These are phyloP conservation scores for Ptiloglossa arizonensis DNA, from an alignment of 1,140 invertebrate species.

Conservation along the genomic window DNA sequence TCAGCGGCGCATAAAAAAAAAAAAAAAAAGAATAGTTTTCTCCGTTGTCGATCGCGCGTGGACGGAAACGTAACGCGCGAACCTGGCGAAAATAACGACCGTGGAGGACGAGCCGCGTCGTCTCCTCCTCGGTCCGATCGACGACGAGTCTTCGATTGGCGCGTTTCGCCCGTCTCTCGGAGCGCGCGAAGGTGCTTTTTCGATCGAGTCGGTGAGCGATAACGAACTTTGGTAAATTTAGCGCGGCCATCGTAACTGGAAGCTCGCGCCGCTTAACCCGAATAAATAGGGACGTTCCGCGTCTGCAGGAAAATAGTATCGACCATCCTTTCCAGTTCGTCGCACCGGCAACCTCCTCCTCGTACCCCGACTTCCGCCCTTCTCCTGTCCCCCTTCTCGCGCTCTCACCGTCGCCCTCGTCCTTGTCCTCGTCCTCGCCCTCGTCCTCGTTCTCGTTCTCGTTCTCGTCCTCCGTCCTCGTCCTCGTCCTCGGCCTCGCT, in stretches of 20 bases:
- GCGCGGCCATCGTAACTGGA: conserved; percentile 11
- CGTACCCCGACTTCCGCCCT: neutral
- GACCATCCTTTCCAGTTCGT: conserved; percentile 57
- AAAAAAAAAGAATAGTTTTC: no score
- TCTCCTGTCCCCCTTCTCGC: neutral
- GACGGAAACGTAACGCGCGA: no score
- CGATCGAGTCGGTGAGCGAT: neutral
- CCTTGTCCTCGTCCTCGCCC: conserved; percentile 16
- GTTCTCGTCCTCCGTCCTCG: neutral
- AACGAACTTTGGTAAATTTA: neutral
- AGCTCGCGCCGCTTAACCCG: conserved; percentile 51
- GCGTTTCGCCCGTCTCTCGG: neutral
- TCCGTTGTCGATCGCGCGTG: no score
- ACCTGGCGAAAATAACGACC: no score
- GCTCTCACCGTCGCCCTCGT: no score
- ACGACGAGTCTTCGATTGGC: no score
- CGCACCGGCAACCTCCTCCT: conserved; percentile 17
- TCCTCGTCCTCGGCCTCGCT: neutral
- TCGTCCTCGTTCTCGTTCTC: conserved; percentile 21
- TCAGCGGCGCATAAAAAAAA: conserved; percentile 31
- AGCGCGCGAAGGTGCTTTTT: neutral
- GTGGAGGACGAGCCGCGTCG: no score
- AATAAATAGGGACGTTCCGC: conserved; percentile 62
- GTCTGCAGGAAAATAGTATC: conserved; percentile 57
- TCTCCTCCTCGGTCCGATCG: no score